These are phyloP conservation scores for Sarcophaga peregrina DNA, from an alignment of 1,140 invertebrate genomes.

Conservation along the genomic window DNA sequence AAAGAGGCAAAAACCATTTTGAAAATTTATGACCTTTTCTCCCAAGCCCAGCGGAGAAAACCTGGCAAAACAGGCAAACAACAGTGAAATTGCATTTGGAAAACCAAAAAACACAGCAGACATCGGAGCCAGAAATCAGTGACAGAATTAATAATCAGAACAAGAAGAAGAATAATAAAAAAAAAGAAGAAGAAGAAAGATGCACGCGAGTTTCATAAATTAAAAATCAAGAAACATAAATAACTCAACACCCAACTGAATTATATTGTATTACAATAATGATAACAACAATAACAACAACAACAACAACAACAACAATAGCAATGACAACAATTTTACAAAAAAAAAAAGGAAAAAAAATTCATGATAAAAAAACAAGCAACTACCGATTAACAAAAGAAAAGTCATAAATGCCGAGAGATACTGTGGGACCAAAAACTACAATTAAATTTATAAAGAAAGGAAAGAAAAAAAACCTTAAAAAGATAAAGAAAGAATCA, in stretches of 20 bases:
- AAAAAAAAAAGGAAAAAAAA: not conserved
- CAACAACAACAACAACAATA: not conserved
- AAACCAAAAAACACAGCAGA: not conserved
- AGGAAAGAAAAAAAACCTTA: no score
- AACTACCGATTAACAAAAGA: not conserved
- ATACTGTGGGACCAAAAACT: not conserved
- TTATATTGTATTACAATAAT: not conserved
- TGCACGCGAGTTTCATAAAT: constrained; percentile 26
- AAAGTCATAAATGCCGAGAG: not conserved
- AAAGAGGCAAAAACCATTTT: not conserved
- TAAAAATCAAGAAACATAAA: constrained; percentile 22
- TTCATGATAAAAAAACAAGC: no score
- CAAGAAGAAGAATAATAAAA: not conserved
- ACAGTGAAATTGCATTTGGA: no score
- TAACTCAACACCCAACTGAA: constrained; percentile 17
- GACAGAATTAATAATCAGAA: not conserved
- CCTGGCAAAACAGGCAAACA: no score
- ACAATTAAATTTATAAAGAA: not conserved
- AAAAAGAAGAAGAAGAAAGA: not conserved
- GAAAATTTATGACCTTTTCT: constrained; percentile 8
- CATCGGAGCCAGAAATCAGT: not conserved
- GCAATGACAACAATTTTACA: not conserved
- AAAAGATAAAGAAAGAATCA: no score
- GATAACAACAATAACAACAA: not conserved
- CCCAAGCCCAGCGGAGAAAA: not conserved